Evolutionary conservation across 1,140 invertebrate genomes (phyloP), one percentile per base, ranked within the genome.

Genomic region (Pogonomyrmex barbatus): DNA sequence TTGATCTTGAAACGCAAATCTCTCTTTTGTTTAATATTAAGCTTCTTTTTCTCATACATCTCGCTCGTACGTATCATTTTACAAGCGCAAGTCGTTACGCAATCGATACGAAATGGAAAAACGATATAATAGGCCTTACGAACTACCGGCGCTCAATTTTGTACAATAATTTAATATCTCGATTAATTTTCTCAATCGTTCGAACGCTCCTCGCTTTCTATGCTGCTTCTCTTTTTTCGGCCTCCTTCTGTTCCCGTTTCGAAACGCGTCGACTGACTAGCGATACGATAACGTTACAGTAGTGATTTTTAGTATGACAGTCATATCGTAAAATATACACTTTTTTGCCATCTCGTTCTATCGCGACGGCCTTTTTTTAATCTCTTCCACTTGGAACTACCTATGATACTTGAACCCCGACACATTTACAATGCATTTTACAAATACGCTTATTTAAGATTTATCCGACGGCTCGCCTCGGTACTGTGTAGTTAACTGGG

Each of bases 151-250:
- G 79, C 67, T 86, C 39, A 90, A 87, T 89, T 91, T 92, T 91
- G 89, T 91, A 91, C 90, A 92, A 91, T 91, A 77, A 90, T 88
- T 91, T 91, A 90, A 91, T 88, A 88, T 79, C 58, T 86, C 77
- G 68, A 88, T 91, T 91, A 88, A 87, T 63, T 65, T 89, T 87
- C 33, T 88, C 87, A 56, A 87, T 85, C 71, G 39, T 81, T 56
- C 52, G 17, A 83, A 50, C 68, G 14, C 54, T 88, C n/a, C 60
- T 50, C 54, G 58, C 52, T 60, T 47, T 42, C 58, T 60, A 9
- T 52, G 30, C 54, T 58, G 1, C 33, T 39, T 14, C 36, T n/a
- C 4, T 54, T 77, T 4, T 47, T 9, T 4, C 8, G 33, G 24
- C 10, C 36, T 4, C 3, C 0, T 30, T 36, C 9, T 0, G 4